phyloP scores from a whole-genome alignment of 2,797 vertebrate species.

The Prunella strophiata region DNA sequence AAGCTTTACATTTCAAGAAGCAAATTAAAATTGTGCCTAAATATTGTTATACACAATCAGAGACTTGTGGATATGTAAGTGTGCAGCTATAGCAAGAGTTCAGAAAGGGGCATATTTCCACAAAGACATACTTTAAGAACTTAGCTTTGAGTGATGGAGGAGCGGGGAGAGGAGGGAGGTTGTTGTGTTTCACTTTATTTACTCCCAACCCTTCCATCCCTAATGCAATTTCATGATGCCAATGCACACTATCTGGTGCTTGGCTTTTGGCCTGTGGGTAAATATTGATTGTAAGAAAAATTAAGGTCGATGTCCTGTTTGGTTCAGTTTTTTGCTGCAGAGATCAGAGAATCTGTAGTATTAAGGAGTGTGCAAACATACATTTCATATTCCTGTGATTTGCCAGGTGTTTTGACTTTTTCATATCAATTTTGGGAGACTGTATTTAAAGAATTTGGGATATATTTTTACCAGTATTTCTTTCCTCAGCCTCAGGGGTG shows the following conservation, averaged over 20 bases:
- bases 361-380: background rate
- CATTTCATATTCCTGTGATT: background rate
- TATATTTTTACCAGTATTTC: background rate
- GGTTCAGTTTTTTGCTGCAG: slow-evolving; percentile 1
- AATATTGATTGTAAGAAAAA: background rate
- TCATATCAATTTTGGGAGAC: background rate
- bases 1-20: background rate
- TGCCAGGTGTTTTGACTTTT: background rate
- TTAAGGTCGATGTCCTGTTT: background rate
- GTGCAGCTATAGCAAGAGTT: background rate
- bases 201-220: background rate
- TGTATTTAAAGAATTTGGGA: background rate
- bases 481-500: background rate
- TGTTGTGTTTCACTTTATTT: background rate
- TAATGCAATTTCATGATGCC: background rate
- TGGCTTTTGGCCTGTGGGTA: background rate
- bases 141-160: background rate
- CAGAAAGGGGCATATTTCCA: background rate
- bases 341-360: background rate
- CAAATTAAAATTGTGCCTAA: background rate
- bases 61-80: background rate
- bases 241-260: background rate
- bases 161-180: background rate
- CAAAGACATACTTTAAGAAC: background rate
- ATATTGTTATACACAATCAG: background rate